Conservation (phyloP, 2,113 vertebrate species). For the Semicossyphus pulcher region DNA sequence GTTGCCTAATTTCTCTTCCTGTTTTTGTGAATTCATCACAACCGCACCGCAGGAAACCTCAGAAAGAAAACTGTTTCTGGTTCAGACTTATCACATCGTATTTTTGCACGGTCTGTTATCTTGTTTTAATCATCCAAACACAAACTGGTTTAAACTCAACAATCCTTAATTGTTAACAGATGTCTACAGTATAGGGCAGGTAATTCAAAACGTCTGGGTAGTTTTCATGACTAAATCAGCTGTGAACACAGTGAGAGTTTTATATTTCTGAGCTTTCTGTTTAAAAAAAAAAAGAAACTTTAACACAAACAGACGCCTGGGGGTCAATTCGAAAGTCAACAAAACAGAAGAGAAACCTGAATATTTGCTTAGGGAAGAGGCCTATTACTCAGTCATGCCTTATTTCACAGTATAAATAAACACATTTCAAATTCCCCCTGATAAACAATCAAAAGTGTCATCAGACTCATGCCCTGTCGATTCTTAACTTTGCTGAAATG, state of each 20-base stretch:
- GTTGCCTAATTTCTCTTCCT: slow-evolving; percentile 13
- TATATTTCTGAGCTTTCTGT: too few relatives aligned
- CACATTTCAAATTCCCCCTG: background rate
- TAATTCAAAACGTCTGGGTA: background rate
- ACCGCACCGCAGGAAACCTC: slow-evolving; percentile 36
- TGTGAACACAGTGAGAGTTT: too few relatives aligned
- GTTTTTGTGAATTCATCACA: slow-evolving; percentile 8
- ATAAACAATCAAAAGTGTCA: background rate
- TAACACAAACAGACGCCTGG: background rate
- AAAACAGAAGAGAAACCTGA: background rate
- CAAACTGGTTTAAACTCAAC: background rate
- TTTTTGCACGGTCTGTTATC: background rate
- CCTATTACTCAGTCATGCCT: background rate
- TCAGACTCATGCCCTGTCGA: background rate
- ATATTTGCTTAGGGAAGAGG: background rate
- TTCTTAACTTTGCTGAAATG: background rate
- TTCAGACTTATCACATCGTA: background rate
- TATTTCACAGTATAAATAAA: background rate
- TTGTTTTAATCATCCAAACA: background rate
- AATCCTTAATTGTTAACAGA: background rate
- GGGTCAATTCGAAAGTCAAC: too few relatives aligned
- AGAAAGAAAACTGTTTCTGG: background rate
- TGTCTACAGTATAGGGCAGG: fast-evolving
- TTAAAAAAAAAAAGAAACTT: background rate
- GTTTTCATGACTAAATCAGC: background rate